Conservation (phyloP, 1,140 invertebrate species). For the Atopsyche davidsoni region DNA sequence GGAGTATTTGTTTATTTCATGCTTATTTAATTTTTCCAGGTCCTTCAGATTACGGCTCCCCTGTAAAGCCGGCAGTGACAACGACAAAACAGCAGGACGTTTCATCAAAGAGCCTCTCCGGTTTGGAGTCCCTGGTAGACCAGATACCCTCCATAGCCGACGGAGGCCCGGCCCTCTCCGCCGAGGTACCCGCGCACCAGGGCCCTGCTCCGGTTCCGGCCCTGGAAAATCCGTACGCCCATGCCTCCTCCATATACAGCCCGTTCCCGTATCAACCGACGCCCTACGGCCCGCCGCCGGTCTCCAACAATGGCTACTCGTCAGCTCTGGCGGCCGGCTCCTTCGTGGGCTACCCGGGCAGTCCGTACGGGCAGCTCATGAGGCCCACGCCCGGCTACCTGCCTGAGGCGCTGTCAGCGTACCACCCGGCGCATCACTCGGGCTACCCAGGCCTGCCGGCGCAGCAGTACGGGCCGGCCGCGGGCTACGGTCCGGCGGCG, state of each 20-base stretch:
- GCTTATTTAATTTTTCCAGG: constrained; percentile 29
- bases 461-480: constrained; percentile 31
- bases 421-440: constrained; percentile 32
- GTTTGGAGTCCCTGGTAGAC: constrained; percentile 81
- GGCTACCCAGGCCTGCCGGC: constrained; percentile 28
- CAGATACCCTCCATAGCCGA: constrained; percentile 85
- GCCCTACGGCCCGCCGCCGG: constrained; percentile 27
- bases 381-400: constrained; percentile 46
- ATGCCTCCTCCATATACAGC: constrained; percentile 26
- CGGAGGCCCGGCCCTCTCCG: constrained; percentile 32
- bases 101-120: constrained; percentile 79
- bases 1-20: neutral
- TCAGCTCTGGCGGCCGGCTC: constrained; percentile 37
- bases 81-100: constrained; percentile 59
- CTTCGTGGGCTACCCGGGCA: constrained; percentile 45
- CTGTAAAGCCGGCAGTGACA: constrained; percentile 33
- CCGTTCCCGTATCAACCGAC: constrained; percentile 29
- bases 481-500: constrained; percentile 39
- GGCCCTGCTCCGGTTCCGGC: constrained; percentile 27
- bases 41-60: constrained; percentile 36
- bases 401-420: constrained; percentile 36
- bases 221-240: constrained; percentile 38
- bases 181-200: constrained; percentile 23
- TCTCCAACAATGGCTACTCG: constrained; percentile 29
- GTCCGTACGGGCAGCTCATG: constrained; percentile 43